These are phyloP conservation scores for Oreochromis mossambicus DNA, from an alignment of 2,797 vertebrate species.

Conservation along the genomic window DNA sequence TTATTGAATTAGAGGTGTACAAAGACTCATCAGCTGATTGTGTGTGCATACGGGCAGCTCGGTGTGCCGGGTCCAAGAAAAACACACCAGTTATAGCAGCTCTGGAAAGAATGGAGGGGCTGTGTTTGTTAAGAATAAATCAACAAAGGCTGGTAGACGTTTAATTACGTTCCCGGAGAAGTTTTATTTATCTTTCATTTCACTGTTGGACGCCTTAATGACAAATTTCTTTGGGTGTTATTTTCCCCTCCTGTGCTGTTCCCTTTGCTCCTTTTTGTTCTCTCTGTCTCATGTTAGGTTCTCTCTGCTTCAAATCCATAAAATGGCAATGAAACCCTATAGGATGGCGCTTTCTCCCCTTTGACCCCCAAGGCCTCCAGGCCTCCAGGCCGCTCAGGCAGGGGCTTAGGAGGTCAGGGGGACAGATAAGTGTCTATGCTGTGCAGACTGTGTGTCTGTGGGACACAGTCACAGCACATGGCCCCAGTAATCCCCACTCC, in stretches of 20 bases:
- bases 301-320: slow-evolving; percentile 11
- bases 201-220: slow-evolving; percentile 34
- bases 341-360: slow-evolving; percentile 66
- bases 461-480: slow-evolving; percentile 60
- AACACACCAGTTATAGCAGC: slow-evolving; percentile 61
- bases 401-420: slow-evolving; percentile 61
- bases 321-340: slow-evolving; percentile 70
- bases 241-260: not conserved
- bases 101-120: slow-evolving; percentile 65
- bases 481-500: slow-evolving; percentile 65
- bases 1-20: slow-evolving; percentile 44
- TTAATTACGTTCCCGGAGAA: slow-evolving; percentile 66
- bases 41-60: slow-evolving; percentile 27
- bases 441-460: slow-evolving; percentile 76
- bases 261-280: not conserved
- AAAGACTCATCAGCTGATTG: slow-evolving; percentile 48
- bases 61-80: slow-evolving; percentile 51
- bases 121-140: slow-evolving; percentile 74
- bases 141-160: slow-evolving; percentile 64
- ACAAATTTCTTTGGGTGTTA: slow-evolving; percentile 44
- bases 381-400: slow-evolving; percentile 52
- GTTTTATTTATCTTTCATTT: slow-evolving; percentile 68
- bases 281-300: slow-evolving; percentile 23
- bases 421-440: slow-evolving; percentile 59
- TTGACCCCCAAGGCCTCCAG: slow-evolving; percentile 64